Base-by-base conservation (phyloP, 1,140 invertebrate species). In the Drosophila kurseongensis region DNA sequence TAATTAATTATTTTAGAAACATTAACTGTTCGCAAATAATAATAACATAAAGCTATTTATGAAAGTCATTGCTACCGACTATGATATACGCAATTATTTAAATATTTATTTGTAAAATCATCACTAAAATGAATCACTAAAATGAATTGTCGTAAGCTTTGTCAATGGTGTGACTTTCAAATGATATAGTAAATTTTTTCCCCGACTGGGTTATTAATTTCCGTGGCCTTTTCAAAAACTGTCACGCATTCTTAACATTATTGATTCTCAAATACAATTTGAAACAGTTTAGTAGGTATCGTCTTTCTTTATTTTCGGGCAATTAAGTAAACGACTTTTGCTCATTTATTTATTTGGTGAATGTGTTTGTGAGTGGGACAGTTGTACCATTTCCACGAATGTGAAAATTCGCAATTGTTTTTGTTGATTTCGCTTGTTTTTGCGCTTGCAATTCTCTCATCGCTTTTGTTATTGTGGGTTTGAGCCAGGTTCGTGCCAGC, bases 351-450 rank as follows among this genome's bases (percentile, higher is more conserved):
- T 62, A 42, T 50, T 55, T 58, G n/a, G 48, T 27, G 36, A 45
- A 6, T 66, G 44, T 78, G 41, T 62, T 68, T 78, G 51, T 61
- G 48, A 48, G 48, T 48, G 54, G 44, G 58, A 66, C 63, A 84
- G 76, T 73, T 65, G 62, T 80, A 83, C 63, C 81, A 67, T 80
- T 83, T 83, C 65, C 66, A 73, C 79, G 63, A 79, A 68, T 80
- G 62, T 59, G 62, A 83, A 83, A 74, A 83, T 66, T 83, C 75
- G 71, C 63, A 71, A 75, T 79, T 78, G 76, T 66, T 67, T 72
- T 79, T 79, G 65, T 62, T 42, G 47, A 47, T 73, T 73, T 73
- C 52, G 12, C 23, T 35, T 18, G 5, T 35, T 40, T 63, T 41
- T 41, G 18, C 29, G 44, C 40, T 63, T 66, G 59, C 68, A 18